These are phyloP conservation scores for Bombus sylvicola DNA, from an alignment of 1,140 invertebrate genomes.

Conservation along the genomic window DNA sequence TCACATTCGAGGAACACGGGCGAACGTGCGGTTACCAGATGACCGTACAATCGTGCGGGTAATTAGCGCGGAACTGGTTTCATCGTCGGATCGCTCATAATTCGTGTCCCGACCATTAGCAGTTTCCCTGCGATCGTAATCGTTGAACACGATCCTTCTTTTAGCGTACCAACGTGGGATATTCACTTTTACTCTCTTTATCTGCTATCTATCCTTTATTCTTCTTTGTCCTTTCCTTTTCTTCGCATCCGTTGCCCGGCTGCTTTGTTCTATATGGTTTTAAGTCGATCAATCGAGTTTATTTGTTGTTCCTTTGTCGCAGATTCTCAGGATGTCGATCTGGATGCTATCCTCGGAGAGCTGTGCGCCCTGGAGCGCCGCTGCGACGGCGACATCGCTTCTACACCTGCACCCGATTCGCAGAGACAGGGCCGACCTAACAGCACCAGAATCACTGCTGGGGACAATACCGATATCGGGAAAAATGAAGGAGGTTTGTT, in stretches of 20 bases:
- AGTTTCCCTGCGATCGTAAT: slow-evolving; percentile 32
- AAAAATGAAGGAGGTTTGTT: slow-evolving; percentile 77
- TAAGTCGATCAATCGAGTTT: neutral
- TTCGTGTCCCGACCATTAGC: slow-evolving; percentile 19
- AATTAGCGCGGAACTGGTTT: slow-evolving; percentile 72
- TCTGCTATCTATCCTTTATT: too few relatives aligned
- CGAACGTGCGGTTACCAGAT: slow-evolving; percentile 36
- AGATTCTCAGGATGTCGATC: slow-evolving; percentile 97
- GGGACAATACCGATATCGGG: slow-evolving; percentile 76
- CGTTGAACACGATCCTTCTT: neutral
- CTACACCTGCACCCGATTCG: slow-evolving; percentile 79
- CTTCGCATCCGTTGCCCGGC: neutral
- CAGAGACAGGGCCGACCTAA: slow-evolving; percentile 77
- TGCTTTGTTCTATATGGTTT: neutral
- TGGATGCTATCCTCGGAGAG: slow-evolving; percentile 97
- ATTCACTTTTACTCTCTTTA: slow-evolving; percentile 6
- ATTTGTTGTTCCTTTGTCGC: slow-evolving; percentile 37
- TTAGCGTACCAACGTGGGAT: neutral
- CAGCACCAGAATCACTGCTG: slow-evolving; percentile 75
- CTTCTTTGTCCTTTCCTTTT: neutral
- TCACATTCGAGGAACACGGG: slow-evolving; percentile 43
- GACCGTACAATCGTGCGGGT: slow-evolving; percentile 62
- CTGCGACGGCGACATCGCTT: slow-evolving; percentile 87
- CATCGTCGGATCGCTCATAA: slow-evolving; percentile 44
- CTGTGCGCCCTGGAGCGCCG: slow-evolving; percentile 94